Evolutionary conservation across 2,113 vertebrate species (phyloP).

Genomic region (Beaufortia kweichowensis): DNA sequence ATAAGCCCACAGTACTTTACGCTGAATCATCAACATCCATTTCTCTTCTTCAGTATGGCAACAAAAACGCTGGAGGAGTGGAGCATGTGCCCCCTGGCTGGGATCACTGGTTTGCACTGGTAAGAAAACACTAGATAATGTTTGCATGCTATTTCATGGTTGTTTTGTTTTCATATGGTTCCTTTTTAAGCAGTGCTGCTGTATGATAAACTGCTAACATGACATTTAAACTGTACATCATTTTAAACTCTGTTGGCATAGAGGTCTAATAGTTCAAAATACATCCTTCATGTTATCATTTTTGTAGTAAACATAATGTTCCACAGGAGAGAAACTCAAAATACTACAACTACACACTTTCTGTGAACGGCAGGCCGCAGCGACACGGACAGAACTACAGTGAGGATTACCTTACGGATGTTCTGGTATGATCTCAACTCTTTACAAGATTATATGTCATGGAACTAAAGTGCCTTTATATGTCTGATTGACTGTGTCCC

Average conservation of each 20-base stretch:
- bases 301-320: too few relatives aligned
- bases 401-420: slow-evolving; percentile 92
- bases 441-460: not conserved
- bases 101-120: slow-evolving; percentile 94
- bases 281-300: too few relatives aligned
- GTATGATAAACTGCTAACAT: too few relatives aligned
- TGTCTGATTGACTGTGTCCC: slow-evolving; percentile 30
- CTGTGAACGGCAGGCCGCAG: slow-evolving; percentile 87
- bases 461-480: not conserved
- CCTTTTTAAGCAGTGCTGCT: not conserved
- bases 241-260: not conserved
- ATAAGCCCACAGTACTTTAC: not conserved
- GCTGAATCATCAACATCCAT: slow-evolving; percentile 1
- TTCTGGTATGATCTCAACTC: slow-evolving; percentile 77
- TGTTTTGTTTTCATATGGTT: not conserved
- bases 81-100: slow-evolving; percentile 89
- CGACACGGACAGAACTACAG: slow-evolving; percentile 89
- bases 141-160: too few relatives aligned
- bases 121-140: slow-evolving; percentile 73
- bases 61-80: slow-evolving; percentile 84
- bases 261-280: slow-evolving; percentile 1
- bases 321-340: slow-evolving; percentile 93
- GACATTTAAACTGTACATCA: not conserved
- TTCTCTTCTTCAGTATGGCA: slow-evolving; percentile 83
- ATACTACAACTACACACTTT: slow-evolving; percentile 98